Conservation (phyloP, 2,113 vertebrate species). For the Sinocyclocheilus maitianheensis region DNA sequence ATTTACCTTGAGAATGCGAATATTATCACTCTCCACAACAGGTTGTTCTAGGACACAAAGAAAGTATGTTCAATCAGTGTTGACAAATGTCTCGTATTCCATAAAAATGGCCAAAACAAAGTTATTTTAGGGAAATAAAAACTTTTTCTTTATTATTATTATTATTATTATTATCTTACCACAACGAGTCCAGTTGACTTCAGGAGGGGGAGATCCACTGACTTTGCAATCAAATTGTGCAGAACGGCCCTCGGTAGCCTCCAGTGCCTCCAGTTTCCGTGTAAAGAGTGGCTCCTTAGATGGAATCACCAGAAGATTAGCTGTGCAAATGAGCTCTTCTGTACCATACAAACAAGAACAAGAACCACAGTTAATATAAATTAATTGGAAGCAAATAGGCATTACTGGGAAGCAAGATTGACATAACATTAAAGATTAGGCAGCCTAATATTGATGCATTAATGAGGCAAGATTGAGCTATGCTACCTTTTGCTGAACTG, state of each 20-base stretch:
- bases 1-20: conserved; percentile 77
- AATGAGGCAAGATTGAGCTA: not conserved
- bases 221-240: conserved; percentile 93
- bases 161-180: conserved; percentile 61
- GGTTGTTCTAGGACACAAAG: conserved; percentile 70
- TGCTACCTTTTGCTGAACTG: conserved; percentile 88
- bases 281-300: conserved; percentile 89
- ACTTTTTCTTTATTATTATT: too few relatives aligned
- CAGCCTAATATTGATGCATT: not conserved
- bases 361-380: not conserved
- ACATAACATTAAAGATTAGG: not conserved
- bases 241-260: conserved; percentile 86
- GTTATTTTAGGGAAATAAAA: not conserved
- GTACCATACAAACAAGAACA: conserved; percentile 27
- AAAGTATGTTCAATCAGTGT: not conserved
- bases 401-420: not conserved
- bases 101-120: not conserved
- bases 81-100: not conserved
- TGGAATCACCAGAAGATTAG: conserved; percentile 83
- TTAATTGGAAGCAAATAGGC: not conserved
- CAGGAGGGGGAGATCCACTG: conserved; percentile 86
- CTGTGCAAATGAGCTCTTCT: conserved; percentile 92
- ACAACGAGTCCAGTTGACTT: conserved; percentile 87
- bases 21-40: conserved; percentile 82
- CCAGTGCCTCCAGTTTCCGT: conserved; percentile 83